A percentile compares a stretch with the other conserved stretches of the same genome.
phyloP scores from a whole-genome alignment of 2,888 invertebrate species.

The Tachina lurida region DNA sequence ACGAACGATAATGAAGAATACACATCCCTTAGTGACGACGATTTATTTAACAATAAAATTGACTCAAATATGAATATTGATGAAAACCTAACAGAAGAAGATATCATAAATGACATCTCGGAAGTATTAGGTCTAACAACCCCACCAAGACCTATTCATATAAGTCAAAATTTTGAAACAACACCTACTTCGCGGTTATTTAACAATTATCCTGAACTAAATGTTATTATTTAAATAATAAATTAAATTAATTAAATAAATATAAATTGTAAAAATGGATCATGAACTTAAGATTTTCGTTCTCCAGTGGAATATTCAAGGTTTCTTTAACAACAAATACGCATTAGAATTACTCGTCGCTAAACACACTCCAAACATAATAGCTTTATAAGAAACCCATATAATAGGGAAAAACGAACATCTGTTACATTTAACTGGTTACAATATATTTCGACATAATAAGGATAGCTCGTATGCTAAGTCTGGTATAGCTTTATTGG shows the following conservation, averaged over 20 bases:
- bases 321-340: too few relatives aligned
- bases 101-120: background rate
- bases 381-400: too few relatives aligned
- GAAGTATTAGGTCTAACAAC: constrained; percentile 7
- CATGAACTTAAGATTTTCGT: constrained; percentile 10
- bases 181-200: constrained; percentile 30
- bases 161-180: background rate
- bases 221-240: constrained; percentile 28
- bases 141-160: too few relatives aligned
- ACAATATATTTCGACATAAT: too few relatives aligned
- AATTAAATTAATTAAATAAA: too few relatives aligned
- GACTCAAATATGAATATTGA: constrained; percentile 13
- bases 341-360: too few relatives aligned
- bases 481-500: background rate
- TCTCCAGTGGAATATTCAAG: constrained; percentile 21
- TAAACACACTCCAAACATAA: too few relatives aligned
- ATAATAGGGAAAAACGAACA: too few relatives aligned
- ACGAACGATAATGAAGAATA: background rate
- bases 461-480: too few relatives aligned
- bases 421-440: too few relatives aligned
- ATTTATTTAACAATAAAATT: background rate
- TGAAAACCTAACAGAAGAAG: constrained; percentile 24
- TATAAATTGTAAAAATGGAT: too few relatives aligned
- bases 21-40: background rate
- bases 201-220: constrained; percentile 32